phyloP scores from a whole-genome alignment of 2,113 vertebrate genomes.

The Percina caprodes region DNA sequence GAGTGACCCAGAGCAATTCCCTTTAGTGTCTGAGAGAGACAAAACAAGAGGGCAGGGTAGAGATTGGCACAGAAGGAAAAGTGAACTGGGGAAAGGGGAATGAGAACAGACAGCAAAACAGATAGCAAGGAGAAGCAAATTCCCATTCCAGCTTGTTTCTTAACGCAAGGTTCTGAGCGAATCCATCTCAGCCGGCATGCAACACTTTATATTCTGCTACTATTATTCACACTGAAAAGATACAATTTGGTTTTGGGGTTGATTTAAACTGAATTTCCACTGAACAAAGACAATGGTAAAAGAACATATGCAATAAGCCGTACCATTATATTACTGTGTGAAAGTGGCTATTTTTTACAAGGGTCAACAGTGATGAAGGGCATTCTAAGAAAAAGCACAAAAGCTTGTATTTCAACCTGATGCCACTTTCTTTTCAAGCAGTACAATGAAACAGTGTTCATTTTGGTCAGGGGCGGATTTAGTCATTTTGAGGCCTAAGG shows the following conservation, averaged over 20 bases:
- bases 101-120: constrained; percentile 51
- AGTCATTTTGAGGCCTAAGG: no score
- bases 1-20: constrained; percentile 68
- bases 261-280: neutral
- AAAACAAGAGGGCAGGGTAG: constrained; percentile 31
- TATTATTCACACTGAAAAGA: neutral
- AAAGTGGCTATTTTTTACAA: no score
- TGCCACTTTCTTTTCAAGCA: neutral
- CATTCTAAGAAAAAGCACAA: neutral
- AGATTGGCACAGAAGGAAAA: constrained; percentile 35
- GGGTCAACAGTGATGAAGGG: neutral
- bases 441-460: neutral
- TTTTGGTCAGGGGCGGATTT: no score
- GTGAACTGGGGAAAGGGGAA: constrained; percentile 51
- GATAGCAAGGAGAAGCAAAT: constrained; percentile 36
- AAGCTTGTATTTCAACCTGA: neutral
- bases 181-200: neutral
- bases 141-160: constrained; percentile 23
- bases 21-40: constrained; percentile 43
- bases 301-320: neutral
- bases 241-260: neutral
- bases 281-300: neutral
- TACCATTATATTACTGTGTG: no score
- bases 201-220: neutral
- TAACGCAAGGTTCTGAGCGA: constrained; percentile 10